Conservation (phyloP, 2,797 vertebrate species). For the Monodelphis domestica region DNA sequence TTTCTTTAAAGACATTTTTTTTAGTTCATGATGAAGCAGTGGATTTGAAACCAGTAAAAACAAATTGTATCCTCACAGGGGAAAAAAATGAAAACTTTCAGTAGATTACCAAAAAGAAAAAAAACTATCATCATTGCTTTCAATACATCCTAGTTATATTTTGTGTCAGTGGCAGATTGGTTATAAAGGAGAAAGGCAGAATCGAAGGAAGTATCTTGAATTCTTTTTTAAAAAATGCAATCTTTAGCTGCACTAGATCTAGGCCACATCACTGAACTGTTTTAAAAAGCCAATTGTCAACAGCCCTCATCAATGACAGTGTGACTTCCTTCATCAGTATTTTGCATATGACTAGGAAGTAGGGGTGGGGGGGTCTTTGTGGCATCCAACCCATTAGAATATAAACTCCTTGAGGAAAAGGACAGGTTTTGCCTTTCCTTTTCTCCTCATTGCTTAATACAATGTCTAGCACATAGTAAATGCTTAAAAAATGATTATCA, state of each 20-base stretch:
- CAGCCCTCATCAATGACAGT: background rate
- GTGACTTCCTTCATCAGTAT: background rate
- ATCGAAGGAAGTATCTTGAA: background rate
- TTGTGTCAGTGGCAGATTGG: background rate
- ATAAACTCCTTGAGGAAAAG: background rate
- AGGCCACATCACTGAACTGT: background rate
- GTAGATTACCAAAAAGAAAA: background rate
- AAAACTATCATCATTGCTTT: background rate
- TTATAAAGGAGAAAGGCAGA: slow-evolving; percentile 9
- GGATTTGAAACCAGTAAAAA: background rate
- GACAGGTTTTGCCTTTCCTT: background rate
- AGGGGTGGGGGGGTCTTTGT: too few relatives aligned
- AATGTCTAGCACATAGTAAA: background rate
- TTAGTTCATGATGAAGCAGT: background rate
- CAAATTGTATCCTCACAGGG: background rate
- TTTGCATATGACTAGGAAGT: background rate
- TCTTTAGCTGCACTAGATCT: background rate
- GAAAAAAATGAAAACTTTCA: background rate
- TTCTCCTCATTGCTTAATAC: background rate
- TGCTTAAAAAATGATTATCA: background rate
- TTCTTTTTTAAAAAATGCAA: background rate
- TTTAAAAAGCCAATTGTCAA: background rate
- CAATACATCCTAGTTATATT: background rate
- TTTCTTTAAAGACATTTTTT: background rate
- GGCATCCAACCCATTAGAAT: background rate